A percentile compares a stretch with the other conserved stretches of the same genome.
phyloP scores from a whole-genome alignment of 1,140 invertebrate genomes.

The Lepidurus apus region DNA sequence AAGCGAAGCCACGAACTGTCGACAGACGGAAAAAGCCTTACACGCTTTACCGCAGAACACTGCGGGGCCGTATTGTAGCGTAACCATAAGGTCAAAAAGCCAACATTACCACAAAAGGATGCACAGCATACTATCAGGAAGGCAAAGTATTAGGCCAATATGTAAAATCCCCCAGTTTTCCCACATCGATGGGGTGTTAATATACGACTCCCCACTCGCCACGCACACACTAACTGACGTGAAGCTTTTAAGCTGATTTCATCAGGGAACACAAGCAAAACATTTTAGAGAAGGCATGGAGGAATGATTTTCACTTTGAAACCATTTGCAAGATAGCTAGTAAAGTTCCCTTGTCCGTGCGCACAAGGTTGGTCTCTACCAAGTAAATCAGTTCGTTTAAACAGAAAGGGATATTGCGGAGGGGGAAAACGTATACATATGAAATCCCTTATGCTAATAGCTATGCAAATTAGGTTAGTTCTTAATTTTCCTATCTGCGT shows the following conservation, averaged over 20 bases:
- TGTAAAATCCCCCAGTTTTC: background rate
- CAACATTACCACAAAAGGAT: background rate
- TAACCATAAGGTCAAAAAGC: background rate
- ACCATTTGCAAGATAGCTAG: background rate
- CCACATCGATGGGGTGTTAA: background rate
- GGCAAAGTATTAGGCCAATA: background rate
- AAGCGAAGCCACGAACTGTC: background rate
- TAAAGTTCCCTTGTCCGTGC: background rate
- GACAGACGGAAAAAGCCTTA: no score
- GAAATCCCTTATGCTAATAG: background rate
- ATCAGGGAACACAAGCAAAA: background rate
- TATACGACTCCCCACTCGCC: background rate
- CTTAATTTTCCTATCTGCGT: background rate
- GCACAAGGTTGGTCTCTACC: background rate
- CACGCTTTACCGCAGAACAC: no score
- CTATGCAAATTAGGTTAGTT: conserved; percentile 20
- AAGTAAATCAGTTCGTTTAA: background rate
- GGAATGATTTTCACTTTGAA: background rate
- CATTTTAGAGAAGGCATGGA: background rate
- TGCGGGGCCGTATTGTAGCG: background rate
- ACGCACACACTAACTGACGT: background rate
- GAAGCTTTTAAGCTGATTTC: conserved; percentile 15
- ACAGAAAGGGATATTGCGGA: background rate
- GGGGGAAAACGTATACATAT: background rate
- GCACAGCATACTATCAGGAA: background rate